phyloP scores from a whole-genome alignment of 2,113 vertebrate genomes.

The Morone saxatilis region DNA sequence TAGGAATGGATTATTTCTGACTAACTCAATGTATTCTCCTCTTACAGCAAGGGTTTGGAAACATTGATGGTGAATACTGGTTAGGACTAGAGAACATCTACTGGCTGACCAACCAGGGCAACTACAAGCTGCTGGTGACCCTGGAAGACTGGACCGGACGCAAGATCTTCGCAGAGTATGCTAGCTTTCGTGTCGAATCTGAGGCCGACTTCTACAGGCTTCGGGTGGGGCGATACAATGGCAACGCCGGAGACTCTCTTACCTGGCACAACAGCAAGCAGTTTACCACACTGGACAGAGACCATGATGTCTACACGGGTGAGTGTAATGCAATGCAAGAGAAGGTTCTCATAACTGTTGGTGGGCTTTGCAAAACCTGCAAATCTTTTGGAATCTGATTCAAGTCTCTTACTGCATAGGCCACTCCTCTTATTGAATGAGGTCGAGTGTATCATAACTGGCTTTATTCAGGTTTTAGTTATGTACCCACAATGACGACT shows the following conservation, averaged over 20 bases:
- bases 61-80: constrained; percentile 97
- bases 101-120: constrained; percentile 94
- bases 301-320: constrained; percentile 94
- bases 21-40: constrained; percentile 1
- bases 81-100: constrained; percentile 95
- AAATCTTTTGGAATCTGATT: neutral
- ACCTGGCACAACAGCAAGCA: constrained; percentile 96
- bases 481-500: neutral
- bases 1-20: neutral
- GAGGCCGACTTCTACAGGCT: constrained; percentile 91
- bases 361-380: neutral
- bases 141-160: constrained; percentile 96
- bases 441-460: neutral
- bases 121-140: constrained; percentile 93
- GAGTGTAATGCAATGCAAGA: neutral
- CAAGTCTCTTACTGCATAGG: neutral
- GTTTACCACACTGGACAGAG: constrained; percentile 94
- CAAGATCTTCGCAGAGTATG: constrained; percentile 94
- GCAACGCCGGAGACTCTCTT: constrained; percentile 94
- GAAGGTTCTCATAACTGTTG: neutral
- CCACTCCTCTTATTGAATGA: neutral
- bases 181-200: constrained; percentile 92
- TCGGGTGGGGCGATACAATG: constrained; percentile 90
- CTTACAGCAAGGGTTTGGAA: constrained; percentile 94
- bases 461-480: neutral